These are phyloP conservation scores for Ptiloglossa arizonensis DNA, from an alignment of 1,140 invertebrate species.

Conservation along the genomic window DNA sequence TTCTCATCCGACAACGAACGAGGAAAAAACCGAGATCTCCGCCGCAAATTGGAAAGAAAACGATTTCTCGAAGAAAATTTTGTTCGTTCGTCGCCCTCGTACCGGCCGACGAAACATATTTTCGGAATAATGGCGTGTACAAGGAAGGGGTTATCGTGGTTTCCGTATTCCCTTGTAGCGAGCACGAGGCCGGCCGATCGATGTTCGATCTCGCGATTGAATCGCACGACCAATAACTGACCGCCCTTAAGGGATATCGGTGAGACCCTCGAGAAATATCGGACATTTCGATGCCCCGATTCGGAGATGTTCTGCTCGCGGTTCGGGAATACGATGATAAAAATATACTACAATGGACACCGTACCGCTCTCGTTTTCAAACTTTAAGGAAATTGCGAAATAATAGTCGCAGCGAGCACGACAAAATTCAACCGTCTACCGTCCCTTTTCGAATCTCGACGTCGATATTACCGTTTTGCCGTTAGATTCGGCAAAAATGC, in stretches of 20 bases:
- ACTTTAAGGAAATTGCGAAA: too few species aligned
- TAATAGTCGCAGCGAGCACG: too few species aligned
- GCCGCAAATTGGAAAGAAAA: not conserved
- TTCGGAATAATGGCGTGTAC: slow-evolving; percentile 35
- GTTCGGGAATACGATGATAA: not conserved
- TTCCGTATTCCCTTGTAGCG: slow-evolving; percentile 22
- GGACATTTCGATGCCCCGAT: slow-evolving; percentile 54
- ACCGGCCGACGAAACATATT: slow-evolving; percentile 28
- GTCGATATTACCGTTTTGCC: too few species aligned
- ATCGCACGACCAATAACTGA: slow-evolving; percentile 70
- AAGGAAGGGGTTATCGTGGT: slow-evolving; percentile 19
- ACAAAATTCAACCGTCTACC: not conserved
- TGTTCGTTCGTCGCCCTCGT: slow-evolving; percentile 1
- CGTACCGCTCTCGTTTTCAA: too few species aligned
- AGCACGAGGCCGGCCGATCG: not conserved
- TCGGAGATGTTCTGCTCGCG: slow-evolving; percentile 13
- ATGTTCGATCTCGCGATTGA: slow-evolving; percentile 72
- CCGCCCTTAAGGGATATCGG: slow-evolving; percentile 60
- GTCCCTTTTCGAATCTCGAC: not conserved
- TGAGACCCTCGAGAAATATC: slow-evolving; percentile 67
- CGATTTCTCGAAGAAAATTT: not conserved
- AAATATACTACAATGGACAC: too few species aligned
- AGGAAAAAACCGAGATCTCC: not conserved
- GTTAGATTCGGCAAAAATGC: not conserved
- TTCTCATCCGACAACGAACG: not conserved